Percentiles rank a stretch among this genome's conserved stretches.
Evolutionary conservation across 1,140 invertebrate species (phyloP).

Genomic region (Penaeus indicus): DNA sequence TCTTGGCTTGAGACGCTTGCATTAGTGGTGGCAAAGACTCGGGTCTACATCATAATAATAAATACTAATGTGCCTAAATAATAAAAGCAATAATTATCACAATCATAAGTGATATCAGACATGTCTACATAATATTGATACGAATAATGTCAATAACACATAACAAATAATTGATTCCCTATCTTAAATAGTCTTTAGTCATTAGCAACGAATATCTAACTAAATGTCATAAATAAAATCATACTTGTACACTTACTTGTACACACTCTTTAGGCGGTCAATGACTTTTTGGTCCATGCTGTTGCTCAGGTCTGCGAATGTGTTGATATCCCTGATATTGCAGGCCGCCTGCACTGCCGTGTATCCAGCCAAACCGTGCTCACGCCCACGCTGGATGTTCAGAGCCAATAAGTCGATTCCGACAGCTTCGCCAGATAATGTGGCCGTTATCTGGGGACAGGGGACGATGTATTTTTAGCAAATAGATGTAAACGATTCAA

Average conservation of each 20-base stretch:
- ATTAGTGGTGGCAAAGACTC: not conserved
- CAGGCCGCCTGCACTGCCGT: slow-evolving; percentile 66
- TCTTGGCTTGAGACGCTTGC: not conserved
- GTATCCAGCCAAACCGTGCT: slow-evolving; percentile 66
- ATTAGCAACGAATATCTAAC: not conserved
- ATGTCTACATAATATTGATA: too few relatives aligned
- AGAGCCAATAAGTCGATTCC: slow-evolving; percentile 18
- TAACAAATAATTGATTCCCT: not conserved
- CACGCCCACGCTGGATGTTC: slow-evolving; percentile 22
- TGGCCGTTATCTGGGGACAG: too few relatives aligned
- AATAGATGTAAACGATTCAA: too few relatives aligned
- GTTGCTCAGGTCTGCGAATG: slow-evolving; percentile 4
- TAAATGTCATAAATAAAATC: not conserved
- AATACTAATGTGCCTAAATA: too few relatives aligned
- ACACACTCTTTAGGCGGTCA: not conserved
- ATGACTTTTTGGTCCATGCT: not conserved
- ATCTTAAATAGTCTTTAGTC: not conserved
- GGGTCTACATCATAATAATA: not conserved
- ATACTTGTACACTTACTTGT: too few relatives aligned
- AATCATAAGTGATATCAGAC: too few relatives aligned
- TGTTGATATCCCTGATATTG: slow-evolving; percentile 41
- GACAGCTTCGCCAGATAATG: too few relatives aligned
- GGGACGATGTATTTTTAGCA: too few relatives aligned
- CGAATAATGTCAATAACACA: too few relatives aligned
- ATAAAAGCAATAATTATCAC: too few relatives aligned